Base-by-base conservation (phyloP, 2,797 vertebrate genomes). In the Sebastes matsubarae region DNA sequence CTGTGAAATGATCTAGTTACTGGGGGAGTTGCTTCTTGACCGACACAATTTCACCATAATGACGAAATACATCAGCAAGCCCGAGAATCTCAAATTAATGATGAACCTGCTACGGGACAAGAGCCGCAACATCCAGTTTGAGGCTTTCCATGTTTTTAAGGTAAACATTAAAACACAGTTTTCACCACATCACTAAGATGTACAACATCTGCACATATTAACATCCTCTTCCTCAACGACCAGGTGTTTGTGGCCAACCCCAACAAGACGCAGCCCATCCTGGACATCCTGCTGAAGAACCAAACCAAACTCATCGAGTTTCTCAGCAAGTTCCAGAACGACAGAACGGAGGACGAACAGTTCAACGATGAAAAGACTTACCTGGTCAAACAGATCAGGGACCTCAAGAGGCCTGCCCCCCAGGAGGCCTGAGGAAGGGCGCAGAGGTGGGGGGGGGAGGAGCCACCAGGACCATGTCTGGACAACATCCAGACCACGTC, bases 331-430 rank as follows among this genome's bases (percentile, higher is more conserved):
- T 99, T 99, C 93, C 98, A 99, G 96, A 98, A 98, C 57, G 98
- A 99, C 95, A 97, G 98, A 92, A 98, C 97, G 72, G 98, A 99
- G 91, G 98, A 99, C 5, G 98, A 99, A 96, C 98, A 99, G 87
- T 99, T 99, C 95, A 98, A 98, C 10, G 98, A 99, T 8, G 98
- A 99, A 97, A 99, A 99, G 96, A 99, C 97, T 94, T 99, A 99
- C 96, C 96, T 99, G 96, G 97, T 99, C 93, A 99, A 99, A 97
- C 98, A 99, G 96, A 99, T 99, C 96, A 96, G 97, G 96, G 98
- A 99, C 96, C 96, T 99, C 94, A 99, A 99, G 96, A 97, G 97
- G 97, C 97, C 97, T 75, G 95, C 96, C 59, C 97, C 98, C 81
- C 97, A 98, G 94, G 98, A 99, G 92, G 97, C 98, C 94, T 99